Base-by-base conservation (phyloP, 2,113 vertebrate species). In the Actenoides hombroni region DNA sequence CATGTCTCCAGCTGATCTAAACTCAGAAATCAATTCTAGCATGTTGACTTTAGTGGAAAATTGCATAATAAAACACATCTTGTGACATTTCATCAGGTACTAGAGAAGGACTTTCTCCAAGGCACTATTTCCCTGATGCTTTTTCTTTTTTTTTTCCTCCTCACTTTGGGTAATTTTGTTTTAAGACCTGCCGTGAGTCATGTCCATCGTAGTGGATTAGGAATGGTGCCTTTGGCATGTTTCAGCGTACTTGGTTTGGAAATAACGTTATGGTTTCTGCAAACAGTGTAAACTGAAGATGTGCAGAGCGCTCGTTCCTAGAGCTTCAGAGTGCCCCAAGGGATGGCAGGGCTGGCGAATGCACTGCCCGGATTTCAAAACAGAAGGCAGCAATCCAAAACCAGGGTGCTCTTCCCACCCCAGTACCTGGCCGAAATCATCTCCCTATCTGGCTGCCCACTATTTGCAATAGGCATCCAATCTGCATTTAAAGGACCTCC, bases 181-280 rank as follows among this genome's bases (percentile, higher is more conserved):
- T 95, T 95, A 95, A 96, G 90, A 92, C 88, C 93, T 95, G 70
- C 86, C 3, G 29, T 95, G 94, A 95, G 91, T 97, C 96, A 96
- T 94, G 92, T 92, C 70, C 94, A 96, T 96, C 11, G 2, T 29
- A 95, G 88, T 87, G 94, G 88, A 92, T 96, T 93, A 95, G 92
- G 96, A 97, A 91, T 87, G 94, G 86, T 96, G 88, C 96, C 88
- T 96, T 97, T 96, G 96, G 96, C 96, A 56, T 95, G 83, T 89
- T 96, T 94, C 86, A 80, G 67, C 73, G 63, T 21, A 83, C 95
- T 97, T 16, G 77, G 83, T 92, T 96, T 96, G 92, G 94, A 97
- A 97, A 94, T 87, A 94, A 80, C 5, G 11, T 91, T 96, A 87
- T 76, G 91, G 86, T 96, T 95, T 92, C 96, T 96, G 92, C 94